Percentiles rank a stretch among this genome's conserved stretches.
Conservation (phyloP, 2,113 vertebrate genomes). For the Sapayoa aenigma region DNA sequence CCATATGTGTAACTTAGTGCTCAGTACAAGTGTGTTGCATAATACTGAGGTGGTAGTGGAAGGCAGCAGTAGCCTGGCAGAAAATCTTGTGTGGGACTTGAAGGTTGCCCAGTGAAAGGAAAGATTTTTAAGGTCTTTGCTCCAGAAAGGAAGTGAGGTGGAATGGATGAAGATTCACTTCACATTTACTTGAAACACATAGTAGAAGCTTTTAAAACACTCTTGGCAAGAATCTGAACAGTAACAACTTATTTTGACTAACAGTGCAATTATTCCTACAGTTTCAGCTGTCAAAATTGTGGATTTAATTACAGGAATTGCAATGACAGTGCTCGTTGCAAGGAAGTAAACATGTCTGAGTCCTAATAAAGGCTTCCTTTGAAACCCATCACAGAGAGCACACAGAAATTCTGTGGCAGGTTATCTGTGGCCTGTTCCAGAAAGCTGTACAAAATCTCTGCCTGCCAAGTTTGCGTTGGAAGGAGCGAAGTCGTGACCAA, state of each 20-base stretch:
- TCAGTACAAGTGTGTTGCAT: not conserved
- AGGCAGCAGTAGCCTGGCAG: not conserved
- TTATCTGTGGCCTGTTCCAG: conserved; percentile 25
- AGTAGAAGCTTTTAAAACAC: not conserved
- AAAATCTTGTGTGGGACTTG: not conserved
- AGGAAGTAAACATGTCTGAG: not conserved
- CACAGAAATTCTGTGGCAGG: conserved; percentile 1
- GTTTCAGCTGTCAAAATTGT: conserved; percentile 21
- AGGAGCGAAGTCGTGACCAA: conserved; percentile 20
- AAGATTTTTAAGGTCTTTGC: not conserved
- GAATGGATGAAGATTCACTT: not conserved
- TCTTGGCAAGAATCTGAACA: not conserved
- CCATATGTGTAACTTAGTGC: rapidly evolving
- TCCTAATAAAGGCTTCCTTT: conserved; percentile 35
- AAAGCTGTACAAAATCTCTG: not conserved
- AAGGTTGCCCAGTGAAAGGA: not conserved
- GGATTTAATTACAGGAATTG: conserved; percentile 50
- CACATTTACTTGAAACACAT: not conserved
- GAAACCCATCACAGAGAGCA: not conserved
- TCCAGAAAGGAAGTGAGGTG: conserved; percentile 31
- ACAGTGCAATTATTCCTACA: conserved; percentile 24
- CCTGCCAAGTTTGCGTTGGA: conserved; percentile 21
- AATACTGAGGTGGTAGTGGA: not conserved
- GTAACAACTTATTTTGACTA: conserved; percentile 5
- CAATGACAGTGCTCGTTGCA: not conserved